Evolutionary conservation across 2,888 invertebrate genomes (phyloP), one percentile per base, ranked within the genome.

Genomic region (Archips crataeganus): DNA sequence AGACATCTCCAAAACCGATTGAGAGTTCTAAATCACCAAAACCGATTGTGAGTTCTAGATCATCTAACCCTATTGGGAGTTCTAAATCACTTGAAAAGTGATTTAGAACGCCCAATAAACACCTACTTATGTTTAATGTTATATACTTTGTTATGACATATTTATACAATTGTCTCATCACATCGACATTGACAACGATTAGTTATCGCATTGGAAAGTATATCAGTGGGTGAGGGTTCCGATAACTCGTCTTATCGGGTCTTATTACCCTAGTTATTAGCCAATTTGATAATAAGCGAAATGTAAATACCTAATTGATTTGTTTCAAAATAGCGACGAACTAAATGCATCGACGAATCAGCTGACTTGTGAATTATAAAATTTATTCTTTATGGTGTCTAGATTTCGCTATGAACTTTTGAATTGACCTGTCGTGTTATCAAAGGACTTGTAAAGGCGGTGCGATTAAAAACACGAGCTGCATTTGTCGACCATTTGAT

Each of bases 161-260:
- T 60, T 60, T 60, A 60, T 34, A 34, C n/a, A 9, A 51, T 42
- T 60, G 71, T 51, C 42, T 67, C n/a, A 62, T 66, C 51, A 54
- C n/a, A 62, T 66, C 51, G 45, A 42, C n/a, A 11, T 54, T 45
- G 45, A 63, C 62, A 68, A 62, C 62, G 54, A 65, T 69, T 59
- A 49, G 15, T 47, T 73, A 73, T 73, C 68, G 47, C 39, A 13
- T 36, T 42, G 59, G 6, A 69, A 74, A 74, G 60, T 70, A 61
- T 70, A 74, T 70, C 70, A 74, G 13, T 74, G 51, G 74, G 70
- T 74, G 64, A 74, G 70, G 74, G 74, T 60, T 70, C 13, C 64
- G 64, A 69, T 57, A 71, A 36, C 3, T n/a, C n/a, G 10, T 10
- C n/a, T 64, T 65, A 74, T 65, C 74, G 60, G 2, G 9, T 23